Percentiles rank a stretch among this genome's conserved stretches.
Conservation (phyloP, 1,140 invertebrate species). For the Pseudachorutes palmiensis region DNA sequence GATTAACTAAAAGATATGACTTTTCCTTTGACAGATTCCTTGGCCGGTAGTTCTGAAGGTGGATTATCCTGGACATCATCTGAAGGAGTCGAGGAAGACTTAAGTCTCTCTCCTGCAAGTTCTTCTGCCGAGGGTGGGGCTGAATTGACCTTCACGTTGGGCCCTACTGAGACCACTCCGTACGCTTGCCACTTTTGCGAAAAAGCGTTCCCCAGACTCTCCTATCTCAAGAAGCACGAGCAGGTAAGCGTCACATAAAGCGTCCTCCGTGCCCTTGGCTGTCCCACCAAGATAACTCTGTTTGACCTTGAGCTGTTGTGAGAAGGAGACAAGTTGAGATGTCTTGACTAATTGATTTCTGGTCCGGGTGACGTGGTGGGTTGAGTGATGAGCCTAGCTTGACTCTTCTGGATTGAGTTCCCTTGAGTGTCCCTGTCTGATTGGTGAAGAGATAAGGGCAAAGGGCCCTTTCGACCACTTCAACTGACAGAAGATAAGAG, state of each 20-base stretch:
- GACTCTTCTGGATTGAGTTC: neutral
- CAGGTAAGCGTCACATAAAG: constrained; percentile 70
- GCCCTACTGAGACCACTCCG: constrained; percentile 63
- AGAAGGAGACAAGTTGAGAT: too few relatives aligned
- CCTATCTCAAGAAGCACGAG: constrained; percentile 83
- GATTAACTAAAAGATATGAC: too few relatives aligned
- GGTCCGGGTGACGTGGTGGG: too few relatives aligned
- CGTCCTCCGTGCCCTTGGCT: neutral
- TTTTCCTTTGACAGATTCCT: neutral
- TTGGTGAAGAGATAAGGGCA: neutral
- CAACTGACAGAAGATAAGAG: neutral
- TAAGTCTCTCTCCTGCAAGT: neutral
- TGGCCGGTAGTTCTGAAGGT: neutral
- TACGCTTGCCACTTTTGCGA: constrained; percentile 86
- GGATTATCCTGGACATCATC: neutral
- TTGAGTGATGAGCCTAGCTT: too few relatives aligned
- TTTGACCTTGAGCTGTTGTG: too few relatives aligned
- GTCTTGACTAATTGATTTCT: neutral
- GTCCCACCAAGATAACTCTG: too few relatives aligned
- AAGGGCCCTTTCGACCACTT: neutral
- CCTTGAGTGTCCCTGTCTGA: neutral
- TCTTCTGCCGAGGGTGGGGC: neutral
- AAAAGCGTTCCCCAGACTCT: constrained; percentile 75
- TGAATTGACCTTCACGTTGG: constrained; percentile 53
- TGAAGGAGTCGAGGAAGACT: neutral